Percentiles rank a stretch among this genome's conserved stretches.
Evolutionary conservation across 2,113 vertebrate genomes (phyloP).

Genomic region (Pachycephala philippinensis): DNA sequence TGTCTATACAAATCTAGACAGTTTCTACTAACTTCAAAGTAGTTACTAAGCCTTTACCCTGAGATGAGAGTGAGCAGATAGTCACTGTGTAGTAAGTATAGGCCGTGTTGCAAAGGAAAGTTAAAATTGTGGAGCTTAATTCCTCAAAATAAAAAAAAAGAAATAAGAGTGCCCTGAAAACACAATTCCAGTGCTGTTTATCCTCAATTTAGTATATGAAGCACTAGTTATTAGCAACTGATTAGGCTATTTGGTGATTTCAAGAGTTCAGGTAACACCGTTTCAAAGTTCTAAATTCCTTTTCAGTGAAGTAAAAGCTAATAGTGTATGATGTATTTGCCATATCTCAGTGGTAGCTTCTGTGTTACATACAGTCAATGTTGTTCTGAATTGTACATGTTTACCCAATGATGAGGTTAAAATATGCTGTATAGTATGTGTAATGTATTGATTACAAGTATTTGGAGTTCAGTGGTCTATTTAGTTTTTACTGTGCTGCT

Average conservation of each 20-base stretch:
- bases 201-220: neutral
- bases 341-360: slow-evolving; percentile 63
- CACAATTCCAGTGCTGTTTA: slow-evolving; percentile 14
- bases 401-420: slow-evolving; percentile 50
- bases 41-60: neutral
- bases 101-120: neutral
- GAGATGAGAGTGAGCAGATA: neutral
- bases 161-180: neutral
- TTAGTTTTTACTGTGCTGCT: slow-evolving; percentile 56
- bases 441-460: slow-evolving; percentile 58
- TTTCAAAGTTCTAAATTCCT: slow-evolving; percentile 49
- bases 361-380: slow-evolving; percentile 52
- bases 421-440: slow-evolving; percentile 62
- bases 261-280: slow-evolving; percentile 17
- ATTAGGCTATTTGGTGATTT: neutral
- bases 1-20: neutral
- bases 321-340: slow-evolving; percentile 63
- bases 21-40: neutral
- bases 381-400: slow-evolving; percentile 62
- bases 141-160: neutral
- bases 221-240: neutral
- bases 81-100: neutral
- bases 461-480: slow-evolving; percentile 61
- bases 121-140: neutral
- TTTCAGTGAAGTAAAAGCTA: slow-evolving; percentile 64